A percentile compares a stretch with the other conserved stretches of the same genome.
phyloP scores from a whole-genome alignment of 2,888 invertebrate genomes.

The Allacma fusca region DNA sequence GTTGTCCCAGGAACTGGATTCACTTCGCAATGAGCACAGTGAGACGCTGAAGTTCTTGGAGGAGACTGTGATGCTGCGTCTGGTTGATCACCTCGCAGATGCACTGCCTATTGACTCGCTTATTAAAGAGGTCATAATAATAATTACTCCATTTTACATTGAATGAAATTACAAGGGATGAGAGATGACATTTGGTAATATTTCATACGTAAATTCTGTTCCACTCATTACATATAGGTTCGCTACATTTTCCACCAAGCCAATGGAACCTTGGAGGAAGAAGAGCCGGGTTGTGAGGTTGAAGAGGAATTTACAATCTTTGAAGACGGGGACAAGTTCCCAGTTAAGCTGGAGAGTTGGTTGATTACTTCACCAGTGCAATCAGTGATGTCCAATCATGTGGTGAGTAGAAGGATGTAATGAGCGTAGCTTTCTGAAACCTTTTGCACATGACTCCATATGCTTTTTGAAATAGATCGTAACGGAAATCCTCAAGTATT shows the following conservation, averaged over 20 bases:
- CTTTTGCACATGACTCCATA: not conserved
- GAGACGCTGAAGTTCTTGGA: not conserved
- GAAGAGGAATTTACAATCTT: too few species aligned
- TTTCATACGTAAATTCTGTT: not conserved
- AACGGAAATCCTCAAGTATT: not conserved
- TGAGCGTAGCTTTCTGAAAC: not conserved
- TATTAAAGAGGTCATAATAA: constrained; percentile 11
- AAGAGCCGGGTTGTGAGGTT: too few species aligned
- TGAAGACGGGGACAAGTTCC: too few species aligned
- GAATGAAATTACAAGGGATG: not conserved
- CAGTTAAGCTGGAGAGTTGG: too few species aligned
- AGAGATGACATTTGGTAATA: too few species aligned
- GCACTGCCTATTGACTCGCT: not conserved
- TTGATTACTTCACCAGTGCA: too few species aligned
- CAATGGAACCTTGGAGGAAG: too few species aligned
- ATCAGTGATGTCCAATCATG: not conserved
- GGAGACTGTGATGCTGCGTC: not conserved
- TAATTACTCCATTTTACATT: not conserved
- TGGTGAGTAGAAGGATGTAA: not conserved
- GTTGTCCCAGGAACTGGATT: not conserved
- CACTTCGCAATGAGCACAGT: not conserved
- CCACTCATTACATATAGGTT: not conserved
- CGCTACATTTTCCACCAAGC: not conserved
- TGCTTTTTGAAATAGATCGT: not conserved
- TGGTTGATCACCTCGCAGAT: not conserved